phyloP scores from a whole-genome alignment of 2,113 vertebrate species.

The Excalfactoria chinensis region DNA sequence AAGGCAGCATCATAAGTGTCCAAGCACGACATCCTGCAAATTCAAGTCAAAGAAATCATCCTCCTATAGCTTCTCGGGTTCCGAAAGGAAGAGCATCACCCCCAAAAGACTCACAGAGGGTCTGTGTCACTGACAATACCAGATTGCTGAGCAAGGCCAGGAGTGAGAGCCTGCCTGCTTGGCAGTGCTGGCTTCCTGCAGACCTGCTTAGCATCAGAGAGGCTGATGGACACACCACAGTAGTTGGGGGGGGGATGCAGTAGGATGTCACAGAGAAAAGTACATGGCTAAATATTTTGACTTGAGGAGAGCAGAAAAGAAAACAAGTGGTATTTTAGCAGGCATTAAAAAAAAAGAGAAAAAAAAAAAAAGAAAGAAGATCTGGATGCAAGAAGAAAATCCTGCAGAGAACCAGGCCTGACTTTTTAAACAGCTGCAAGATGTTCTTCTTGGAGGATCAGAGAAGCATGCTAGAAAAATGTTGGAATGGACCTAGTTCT shows the following conservation, averaged over 20 bases:
- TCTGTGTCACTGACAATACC: slow-evolving; percentile 7
- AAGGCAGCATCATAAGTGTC: background rate
- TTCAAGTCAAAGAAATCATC: background rate
- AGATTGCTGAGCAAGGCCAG: background rate
- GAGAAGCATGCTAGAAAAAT: slow-evolving; percentile 18
- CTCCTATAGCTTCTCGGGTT: background rate
- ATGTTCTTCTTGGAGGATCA: slow-evolving; percentile 50
- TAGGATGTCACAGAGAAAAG: slow-evolving; percentile 36
- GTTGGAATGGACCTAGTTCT: slow-evolving; percentile 31
- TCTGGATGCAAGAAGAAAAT: slow-evolving; percentile 52
- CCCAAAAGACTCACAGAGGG: background rate
- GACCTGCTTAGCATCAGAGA: slow-evolving; percentile 39
- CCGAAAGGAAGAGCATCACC: background rate
- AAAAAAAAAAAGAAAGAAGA: background rate
- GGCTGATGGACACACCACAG: background rate
- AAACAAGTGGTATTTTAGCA: slow-evolving; percentile 56
- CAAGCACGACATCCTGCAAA: background rate
- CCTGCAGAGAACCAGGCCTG: slow-evolving; percentile 40
- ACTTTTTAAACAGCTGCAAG: slow-evolving; percentile 40
- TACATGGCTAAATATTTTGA: slow-evolving; percentile 61
- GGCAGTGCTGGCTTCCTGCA: slow-evolving; percentile 16
- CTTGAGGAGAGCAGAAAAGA: slow-evolving; percentile 50
- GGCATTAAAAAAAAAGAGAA: background rate
- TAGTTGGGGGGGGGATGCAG: background rate
- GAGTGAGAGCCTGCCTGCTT: background rate